Percentiles rank a stretch among this genome's conserved stretches.
phyloP scores from a whole-genome alignment of 35 echinoderm and acorn worm species.

The Amphiura filiformis region DNA sequence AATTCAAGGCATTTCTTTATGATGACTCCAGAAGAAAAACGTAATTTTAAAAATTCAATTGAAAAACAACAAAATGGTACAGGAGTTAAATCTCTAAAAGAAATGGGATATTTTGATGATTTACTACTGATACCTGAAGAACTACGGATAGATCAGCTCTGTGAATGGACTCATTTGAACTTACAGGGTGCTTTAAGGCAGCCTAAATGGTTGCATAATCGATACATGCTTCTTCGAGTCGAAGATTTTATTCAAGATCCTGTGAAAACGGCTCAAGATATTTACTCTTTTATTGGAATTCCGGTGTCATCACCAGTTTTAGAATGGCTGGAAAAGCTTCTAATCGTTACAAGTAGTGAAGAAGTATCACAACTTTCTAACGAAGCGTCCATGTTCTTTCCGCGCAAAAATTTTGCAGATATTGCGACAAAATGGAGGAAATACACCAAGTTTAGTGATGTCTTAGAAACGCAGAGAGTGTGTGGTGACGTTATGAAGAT shows the following conservation, averaged over 20 bases:
- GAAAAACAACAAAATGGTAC: not conserved
- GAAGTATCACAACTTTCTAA: not conserved
- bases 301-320: conserved; percentile 32
- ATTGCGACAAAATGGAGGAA: conserved; percentile 60
- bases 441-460: conserved; percentile 37
- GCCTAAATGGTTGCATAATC: conserved; percentile 61
- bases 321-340: conserved; percentile 49
- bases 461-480: conserved; percentile 35
- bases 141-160: conserved; percentile 58
- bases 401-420: conserved; percentile 41
- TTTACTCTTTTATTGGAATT: conserved; percentile 63
- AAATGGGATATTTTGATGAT: not conserved
- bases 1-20: conserved; percentile 36
- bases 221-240: conserved; percentile 64
- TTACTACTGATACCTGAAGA: not conserved
- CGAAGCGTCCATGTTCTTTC: conserved; percentile 37
- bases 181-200: conserved; percentile 33
- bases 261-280: conserved; percentile 25
- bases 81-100: not conserved
- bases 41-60: not conserved
- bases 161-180: conserved; percentile 55
- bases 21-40: not conserved
- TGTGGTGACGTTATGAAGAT: conserved; percentile 62
- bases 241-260: conserved; percentile 64
- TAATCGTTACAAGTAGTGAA: conserved; percentile 32